Evolutionary conservation across 2,888 invertebrate species (phyloP), one percentile per base, ranked within the genome.

Genomic region (Plemyria rubiginata): DNA sequence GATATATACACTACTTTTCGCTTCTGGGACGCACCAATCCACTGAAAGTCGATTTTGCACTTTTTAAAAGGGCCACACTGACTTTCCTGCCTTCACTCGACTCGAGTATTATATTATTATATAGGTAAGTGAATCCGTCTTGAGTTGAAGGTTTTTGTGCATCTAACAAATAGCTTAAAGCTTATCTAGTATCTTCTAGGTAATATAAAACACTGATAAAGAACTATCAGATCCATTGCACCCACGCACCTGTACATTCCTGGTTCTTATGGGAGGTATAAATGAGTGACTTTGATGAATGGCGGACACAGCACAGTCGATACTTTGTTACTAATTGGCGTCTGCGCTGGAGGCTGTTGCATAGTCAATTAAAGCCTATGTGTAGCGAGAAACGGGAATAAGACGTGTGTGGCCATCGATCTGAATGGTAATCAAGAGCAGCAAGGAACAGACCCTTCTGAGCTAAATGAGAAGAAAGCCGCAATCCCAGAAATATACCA

Each of bases 291-390:
- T 57, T 65, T 60, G 60, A 65, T 65, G 40, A 58, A 61, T 54
- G 56, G 50, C 36, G 28, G 22, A 6, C 43, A 13, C 32, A 13
- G 36, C 43, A 13, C 32, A 13, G 36, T 32, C 56, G 60, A 60
- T 64, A 65, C 56, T 57, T 54, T 65, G 54, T 65, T 41, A 40
- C 60, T 65, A 65, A 60, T 65, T 65, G 65, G 65, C 60, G 60
- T 32, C 51, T 56, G 56, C 43, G 40, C 28, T 49, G n/a, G 38
- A 62, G 32, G n/a, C 57, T 57, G 60, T 65, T 65, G 65, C 65
- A 65, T 57, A 60, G 50, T 51, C 60, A 65, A 65, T 50, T 64
- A 46, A 64, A 60, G 54, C 32, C 45, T 43, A 41, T 46, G 46
- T 52, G 58, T 55, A 48, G 52, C 63, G 43, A 51, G 49, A 60